Conservation (phyloP, 2,888 invertebrate genomes). For the Tachina lurida region DNA sequence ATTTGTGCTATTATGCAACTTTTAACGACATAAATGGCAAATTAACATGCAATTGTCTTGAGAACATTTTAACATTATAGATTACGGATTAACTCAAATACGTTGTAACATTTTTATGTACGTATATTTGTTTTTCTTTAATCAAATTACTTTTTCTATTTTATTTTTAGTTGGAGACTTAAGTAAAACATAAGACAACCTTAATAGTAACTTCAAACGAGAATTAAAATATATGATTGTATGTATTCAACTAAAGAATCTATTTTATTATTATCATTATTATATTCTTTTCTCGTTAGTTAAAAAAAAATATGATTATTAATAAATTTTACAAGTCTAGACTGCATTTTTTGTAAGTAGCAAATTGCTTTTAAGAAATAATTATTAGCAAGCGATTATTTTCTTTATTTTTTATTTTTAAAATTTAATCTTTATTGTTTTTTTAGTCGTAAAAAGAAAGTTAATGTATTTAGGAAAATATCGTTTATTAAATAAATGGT, state of each 20-base stretch:
- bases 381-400: neutral
- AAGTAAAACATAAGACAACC: conserved; percentile 56
- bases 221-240: conserved; percentile 38
- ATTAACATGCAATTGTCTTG: no score
- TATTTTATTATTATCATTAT: neutral
- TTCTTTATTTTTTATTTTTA: conserved; percentile 18
- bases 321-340: conserved; percentile 34
- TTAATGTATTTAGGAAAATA: conserved; percentile 10
- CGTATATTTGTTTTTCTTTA: conserved; percentile 26
- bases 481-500: conserved; percentile 35
- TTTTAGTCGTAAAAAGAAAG: no score
- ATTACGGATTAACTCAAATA: neutral
- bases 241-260: conserved; percentile 38
- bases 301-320: conserved; percentile 1
- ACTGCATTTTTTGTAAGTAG: conserved; percentile 64
- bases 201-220: conserved; percentile 37
- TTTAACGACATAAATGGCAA: no score
- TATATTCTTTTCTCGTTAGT: neutral
- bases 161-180: conserved; percentile 68
- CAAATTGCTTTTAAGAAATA: conserved; percentile 33
- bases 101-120: neutral
- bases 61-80: neutral
- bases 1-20: no score
- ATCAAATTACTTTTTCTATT: conserved; percentile 49
- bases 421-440: conserved; percentile 6